A percentile compares a stretch with the other conserved stretches of the same genome.
These are phyloP conservation scores for Belgica antarctica DNA, from an alignment of 2,888 invertebrate species.

Conservation along the genomic window DNA sequence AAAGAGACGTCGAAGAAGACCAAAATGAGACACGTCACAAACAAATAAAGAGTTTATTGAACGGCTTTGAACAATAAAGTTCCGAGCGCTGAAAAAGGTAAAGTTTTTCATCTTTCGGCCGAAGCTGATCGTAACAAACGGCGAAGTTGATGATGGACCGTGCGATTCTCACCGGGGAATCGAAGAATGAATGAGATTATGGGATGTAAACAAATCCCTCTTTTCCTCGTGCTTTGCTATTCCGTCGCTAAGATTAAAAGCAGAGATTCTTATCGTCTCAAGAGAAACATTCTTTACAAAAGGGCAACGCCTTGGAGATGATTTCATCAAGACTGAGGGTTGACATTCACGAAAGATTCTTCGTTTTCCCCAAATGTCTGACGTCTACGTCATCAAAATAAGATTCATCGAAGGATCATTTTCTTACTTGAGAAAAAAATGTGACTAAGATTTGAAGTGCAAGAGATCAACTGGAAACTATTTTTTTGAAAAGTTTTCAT, in stretches of 20 bases:
- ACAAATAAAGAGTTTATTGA: conserved; percentile 16
- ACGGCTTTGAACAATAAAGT: conserved; percentile 5
- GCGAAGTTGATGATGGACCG: neutral
- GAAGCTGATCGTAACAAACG: neutral
- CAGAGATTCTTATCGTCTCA: neutral
- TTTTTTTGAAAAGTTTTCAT: too few species aligned
- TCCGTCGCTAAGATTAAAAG: neutral
- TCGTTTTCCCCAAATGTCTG: too few species aligned
- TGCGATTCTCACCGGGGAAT: neutral
- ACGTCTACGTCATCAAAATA: too few species aligned
- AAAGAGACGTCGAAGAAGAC: neutral
- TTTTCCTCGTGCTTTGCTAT: too few species aligned
- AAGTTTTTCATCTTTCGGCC: neutral
- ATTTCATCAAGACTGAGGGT: neutral
- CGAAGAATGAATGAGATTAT: neutral
- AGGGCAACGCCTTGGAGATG: neutral
- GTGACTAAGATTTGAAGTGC: too few species aligned
- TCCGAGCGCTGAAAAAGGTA: neutral
- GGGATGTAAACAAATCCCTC: conserved; percentile 1
- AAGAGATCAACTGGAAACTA: too few species aligned
- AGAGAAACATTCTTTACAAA: neutral
- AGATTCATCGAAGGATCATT: too few species aligned
- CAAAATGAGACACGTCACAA: conserved; percentile 9
- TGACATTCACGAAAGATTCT: neutral
- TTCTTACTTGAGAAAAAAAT: too few species aligned